Evolutionary conservation across 2,797 vertebrate species (phyloP).

Genomic region (Picus viridis): DNA sequence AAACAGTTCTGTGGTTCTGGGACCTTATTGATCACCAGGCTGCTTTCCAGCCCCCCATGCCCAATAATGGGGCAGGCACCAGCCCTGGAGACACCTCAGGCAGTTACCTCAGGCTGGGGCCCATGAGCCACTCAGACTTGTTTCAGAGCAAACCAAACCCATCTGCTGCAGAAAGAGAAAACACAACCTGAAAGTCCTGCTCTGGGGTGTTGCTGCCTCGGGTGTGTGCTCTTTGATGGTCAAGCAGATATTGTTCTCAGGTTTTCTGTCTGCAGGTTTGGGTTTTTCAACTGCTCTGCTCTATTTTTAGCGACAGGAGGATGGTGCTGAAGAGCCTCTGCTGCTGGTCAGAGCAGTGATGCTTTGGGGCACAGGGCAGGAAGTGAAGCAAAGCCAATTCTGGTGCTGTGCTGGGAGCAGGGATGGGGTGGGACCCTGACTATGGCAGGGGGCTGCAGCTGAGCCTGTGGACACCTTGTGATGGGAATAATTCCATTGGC

Average conservation of each 20-base stretch:
- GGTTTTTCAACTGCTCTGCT: not conserved
- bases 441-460: rapidly evolving
- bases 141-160: not conserved
- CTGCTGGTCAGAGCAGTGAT: not conserved
- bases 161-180: conserved; percentile 18
- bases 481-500: not conserved
- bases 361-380: not conserved
- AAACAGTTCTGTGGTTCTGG: too few species aligned
- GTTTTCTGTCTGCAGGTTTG: not conserved
- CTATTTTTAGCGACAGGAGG: conserved; percentile 32
- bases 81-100: not conserved
- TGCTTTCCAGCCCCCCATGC: not conserved
- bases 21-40: not conserved
- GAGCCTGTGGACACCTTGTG: rapidly evolving
- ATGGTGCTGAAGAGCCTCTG: not conserved
- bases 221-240: conserved; percentile 37
- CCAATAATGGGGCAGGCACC: not conserved
- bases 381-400: not conserved
- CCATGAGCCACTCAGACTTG: not conserved
- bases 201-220: not conserved
- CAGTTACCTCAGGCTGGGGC: not conserved
- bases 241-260: conserved; percentile 32
- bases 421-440: rapidly evolving
- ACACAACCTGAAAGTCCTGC: not conserved
- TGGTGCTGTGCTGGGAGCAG: rapidly evolving